Evolutionary conservation across 1,140 invertebrate species (phyloP), one percentile per base, ranked within the genome.

Genomic region (Cecropterus lyciades): DNA sequence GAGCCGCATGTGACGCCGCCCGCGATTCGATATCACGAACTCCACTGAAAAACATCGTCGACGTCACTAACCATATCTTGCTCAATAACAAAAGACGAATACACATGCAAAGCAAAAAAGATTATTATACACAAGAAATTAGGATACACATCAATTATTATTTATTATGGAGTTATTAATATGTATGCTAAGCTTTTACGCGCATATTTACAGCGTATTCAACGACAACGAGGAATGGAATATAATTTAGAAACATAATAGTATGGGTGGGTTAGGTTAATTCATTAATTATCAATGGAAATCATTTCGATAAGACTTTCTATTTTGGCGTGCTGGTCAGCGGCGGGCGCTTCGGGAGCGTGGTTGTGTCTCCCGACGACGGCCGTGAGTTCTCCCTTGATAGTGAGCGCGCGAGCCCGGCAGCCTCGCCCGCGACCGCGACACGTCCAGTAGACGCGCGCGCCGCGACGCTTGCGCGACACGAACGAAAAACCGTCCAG

Each of bases 21-120:
- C 91, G 15, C 92, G 87, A 65, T 92, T 93, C 56, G 92, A 92
- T 78, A 93, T 93, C 82, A 93, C 88, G 82, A 92, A 93, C 75
- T 92, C 88, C 53, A 92, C 92, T 93, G 90, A 15, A 88, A 92
- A 89, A 85, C 65, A 83, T 66, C 69, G 71, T 45, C 56, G 65
- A 60, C 40, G 71, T 84, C 72, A 87, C 73, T 84, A 80, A 73
- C 68, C 53, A 64, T 75, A 69, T 72, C 69, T 43, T 43, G 5
- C 40, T 6, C 6, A 0, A 8, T 7, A 5, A 30, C 27, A 13
- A 14, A 13, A n/a, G 4, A 43, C 67, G 48, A 10, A 53, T 20
- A 30, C 37, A 43, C 6, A 43, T 13, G 46, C 46, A 49, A 11
- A 11, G 33, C 33, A 11, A 4, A 4, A n/a, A 7, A 11, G 9